phyloP scores from a whole-genome alignment of 1,140 invertebrate genomes.

The Drosophila virilis region DNA sequence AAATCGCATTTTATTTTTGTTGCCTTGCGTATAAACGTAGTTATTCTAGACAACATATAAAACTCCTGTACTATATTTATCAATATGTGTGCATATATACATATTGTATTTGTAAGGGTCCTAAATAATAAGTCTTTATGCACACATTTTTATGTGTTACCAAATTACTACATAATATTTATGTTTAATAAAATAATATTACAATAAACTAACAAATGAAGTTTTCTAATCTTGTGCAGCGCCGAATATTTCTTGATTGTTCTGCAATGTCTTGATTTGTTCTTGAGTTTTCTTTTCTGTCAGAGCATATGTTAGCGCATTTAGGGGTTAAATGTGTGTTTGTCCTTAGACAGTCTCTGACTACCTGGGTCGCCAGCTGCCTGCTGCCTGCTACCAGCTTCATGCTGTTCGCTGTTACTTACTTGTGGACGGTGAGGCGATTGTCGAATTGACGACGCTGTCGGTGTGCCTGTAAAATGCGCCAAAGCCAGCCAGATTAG shows the following conservation, averaged over 20 bases:
- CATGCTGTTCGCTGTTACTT: conserved; percentile 45
- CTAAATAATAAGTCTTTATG: neutral
- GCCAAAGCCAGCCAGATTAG: conserved; percentile 17
- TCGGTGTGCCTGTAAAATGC: conserved; percentile 43
- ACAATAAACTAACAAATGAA: neutral
- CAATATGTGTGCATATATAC: no score
- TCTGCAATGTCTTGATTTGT: neutral
- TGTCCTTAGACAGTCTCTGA: conserved; percentile 22
- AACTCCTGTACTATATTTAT: no score
- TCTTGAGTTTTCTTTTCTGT: conserved; percentile 12
- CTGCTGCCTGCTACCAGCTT: neutral
- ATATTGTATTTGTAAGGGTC: neutral
- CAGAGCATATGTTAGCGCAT: conserved; percentile 14
- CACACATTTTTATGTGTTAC: neutral
- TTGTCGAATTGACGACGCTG: conserved; percentile 49
- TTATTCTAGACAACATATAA: no score
- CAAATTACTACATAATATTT: no score
- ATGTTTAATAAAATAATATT: neutral
- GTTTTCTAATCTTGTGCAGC: neutral
- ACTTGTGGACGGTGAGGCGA: conserved; percentile 73
- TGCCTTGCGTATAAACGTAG: no score
- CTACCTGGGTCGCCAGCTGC: conserved; percentile 41
- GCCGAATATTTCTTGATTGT: neutral
- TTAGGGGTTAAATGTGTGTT: conserved; percentile 34
- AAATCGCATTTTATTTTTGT: no score